phyloP scores from a whole-genome alignment of 53 echinoderm and acorn worm species.

The Luidia sarsii region DNA sequence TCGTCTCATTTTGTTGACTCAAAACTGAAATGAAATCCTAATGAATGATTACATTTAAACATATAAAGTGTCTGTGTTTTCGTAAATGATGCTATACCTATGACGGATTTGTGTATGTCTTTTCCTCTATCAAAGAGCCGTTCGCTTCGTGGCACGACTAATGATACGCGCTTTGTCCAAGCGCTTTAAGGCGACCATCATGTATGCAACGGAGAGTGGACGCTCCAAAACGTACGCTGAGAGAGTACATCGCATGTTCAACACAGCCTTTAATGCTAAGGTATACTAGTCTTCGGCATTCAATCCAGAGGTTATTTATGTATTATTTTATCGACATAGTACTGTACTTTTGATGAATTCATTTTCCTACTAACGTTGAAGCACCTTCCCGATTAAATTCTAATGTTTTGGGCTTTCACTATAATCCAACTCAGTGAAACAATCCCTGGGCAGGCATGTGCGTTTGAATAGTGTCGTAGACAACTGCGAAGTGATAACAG shows the following conservation, averaged over 20 bases:
- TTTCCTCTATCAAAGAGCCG: slow-evolving; percentile 62
- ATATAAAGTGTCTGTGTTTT: neutral
- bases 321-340: no score
- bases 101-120: neutral
- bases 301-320: no score
- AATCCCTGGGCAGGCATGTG: no score
- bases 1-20: no score
- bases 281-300: no score
- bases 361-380: no score
- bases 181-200: slow-evolving; percentile 74
- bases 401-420: no score
- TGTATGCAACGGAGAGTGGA: slow-evolving; percentile 88
- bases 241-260: slow-evolving; percentile 63
- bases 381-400: no score
- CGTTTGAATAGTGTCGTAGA: no score
- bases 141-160: slow-evolving; percentile 66
- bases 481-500: no score
- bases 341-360: no score
- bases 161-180: slow-evolving; percentile 64
- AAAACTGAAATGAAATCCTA: neutral
- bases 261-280: slow-evolving; percentile 69
- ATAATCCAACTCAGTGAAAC: no score
- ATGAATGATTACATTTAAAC: neutral
- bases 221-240: slow-evolving; percentile 72
- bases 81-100: neutral